Conservation (phyloP, 2,113 vertebrate species). For the Colistium nudipinnis region DNA sequence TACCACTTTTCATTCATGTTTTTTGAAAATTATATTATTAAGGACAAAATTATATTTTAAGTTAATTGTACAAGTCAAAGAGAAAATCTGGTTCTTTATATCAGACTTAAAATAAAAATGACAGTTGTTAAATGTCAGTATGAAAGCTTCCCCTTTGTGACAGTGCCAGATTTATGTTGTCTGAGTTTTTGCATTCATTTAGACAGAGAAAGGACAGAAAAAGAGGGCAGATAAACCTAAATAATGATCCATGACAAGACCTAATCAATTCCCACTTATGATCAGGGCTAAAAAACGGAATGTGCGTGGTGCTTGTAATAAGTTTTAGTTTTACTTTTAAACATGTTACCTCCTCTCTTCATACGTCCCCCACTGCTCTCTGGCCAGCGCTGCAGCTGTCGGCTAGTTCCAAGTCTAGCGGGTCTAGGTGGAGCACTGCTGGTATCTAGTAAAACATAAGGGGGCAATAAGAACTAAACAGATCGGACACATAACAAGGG, state of each 20-base stretch:
- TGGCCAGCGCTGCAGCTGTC: conserved; percentile 90
- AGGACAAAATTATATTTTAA: neutral
- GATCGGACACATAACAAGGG: neutral
- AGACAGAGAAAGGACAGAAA: no score
- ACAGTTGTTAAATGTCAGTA: neutral
- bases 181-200: no score
- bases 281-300: no score
- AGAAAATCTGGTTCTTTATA: neutral
- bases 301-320: no score
- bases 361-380: conserved; percentile 87
- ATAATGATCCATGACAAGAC: no score
- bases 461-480: neutral
- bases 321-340: neutral
- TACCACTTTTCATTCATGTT: neutral
- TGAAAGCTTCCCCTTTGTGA: neutral
- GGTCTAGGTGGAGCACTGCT: conserved; percentile 87
- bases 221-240: no score
- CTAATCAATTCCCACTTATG: no score
- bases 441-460: conserved; percentile 81
- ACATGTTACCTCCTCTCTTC: conserved; percentile 77
- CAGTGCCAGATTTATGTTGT: neutral
- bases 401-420: conserved; percentile 80
- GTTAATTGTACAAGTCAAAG: neutral
- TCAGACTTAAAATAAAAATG: neutral
- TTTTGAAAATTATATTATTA: neutral